These are phyloP conservation scores for Sorex maritimensis DNA, from an alignment of 2,797 vertebrate genomes.

Conservation along the genomic window DNA sequence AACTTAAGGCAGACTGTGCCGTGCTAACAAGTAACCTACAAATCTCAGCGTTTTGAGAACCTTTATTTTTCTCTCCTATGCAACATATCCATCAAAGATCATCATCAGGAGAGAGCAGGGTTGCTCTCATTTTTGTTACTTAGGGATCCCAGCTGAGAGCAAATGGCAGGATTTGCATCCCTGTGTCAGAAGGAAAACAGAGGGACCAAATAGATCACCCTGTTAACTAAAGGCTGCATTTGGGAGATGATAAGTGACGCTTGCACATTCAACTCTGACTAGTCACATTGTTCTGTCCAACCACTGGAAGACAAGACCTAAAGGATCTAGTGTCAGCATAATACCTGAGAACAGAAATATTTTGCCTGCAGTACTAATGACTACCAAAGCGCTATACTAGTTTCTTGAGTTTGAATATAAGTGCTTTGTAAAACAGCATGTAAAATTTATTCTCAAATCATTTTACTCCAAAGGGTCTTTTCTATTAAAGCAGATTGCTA, in stretches of 20 bases:
- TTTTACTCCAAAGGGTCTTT: not conserved
- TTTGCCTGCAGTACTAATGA: not conserved
- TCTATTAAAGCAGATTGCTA: not conserved
- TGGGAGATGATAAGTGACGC: not conserved
- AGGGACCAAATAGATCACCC: not conserved
- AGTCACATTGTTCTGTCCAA: not conserved
- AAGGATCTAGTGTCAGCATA: not conserved
- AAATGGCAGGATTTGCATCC: not conserved
- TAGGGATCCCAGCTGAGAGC: not conserved
- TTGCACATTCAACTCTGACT: not conserved
- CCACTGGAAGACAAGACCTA: no score
- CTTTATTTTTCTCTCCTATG: constrained; percentile 2
- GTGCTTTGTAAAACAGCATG: constrained; percentile 38
- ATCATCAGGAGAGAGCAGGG: not conserved
- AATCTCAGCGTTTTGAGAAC: not conserved
- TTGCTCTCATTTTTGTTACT: not conserved
- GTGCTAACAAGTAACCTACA: not conserved
- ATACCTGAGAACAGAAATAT: not conserved
- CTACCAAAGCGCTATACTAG: not conserved
- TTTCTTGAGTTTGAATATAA: constrained; percentile 6
- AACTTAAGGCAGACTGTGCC: not conserved
- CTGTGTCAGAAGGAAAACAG: not conserved
- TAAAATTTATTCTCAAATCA: not conserved
- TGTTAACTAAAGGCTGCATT: not conserved
- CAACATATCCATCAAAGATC: not conserved